Conservation (phyloP, 2,888 invertebrate species). For the Apodemia hepburni region DNA sequence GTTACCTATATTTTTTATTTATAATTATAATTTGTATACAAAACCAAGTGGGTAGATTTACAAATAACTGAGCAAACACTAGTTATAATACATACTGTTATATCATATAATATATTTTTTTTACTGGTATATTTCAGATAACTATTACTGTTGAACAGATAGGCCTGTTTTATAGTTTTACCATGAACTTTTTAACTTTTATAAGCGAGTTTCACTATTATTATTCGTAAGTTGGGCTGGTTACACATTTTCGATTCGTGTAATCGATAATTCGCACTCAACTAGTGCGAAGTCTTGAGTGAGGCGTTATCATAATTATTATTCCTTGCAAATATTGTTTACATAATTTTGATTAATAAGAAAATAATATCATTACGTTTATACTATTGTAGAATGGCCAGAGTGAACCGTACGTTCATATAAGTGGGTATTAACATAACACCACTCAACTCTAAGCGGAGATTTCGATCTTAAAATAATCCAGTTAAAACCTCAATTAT, state of each 20-base stretch:
- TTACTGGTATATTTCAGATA: conserved; percentile 75
- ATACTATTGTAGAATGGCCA: too few relatives aligned
- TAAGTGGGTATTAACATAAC: too few relatives aligned
- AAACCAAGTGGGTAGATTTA: not conserved
- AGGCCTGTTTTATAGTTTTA: conserved; percentile 72
- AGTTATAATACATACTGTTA: conserved; percentile 58
- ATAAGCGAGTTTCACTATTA: conserved; percentile 55
- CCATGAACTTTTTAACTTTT: conserved; percentile 57
- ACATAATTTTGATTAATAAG: not conserved
- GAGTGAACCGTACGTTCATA: too few relatives aligned
- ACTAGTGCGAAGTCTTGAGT: not conserved
- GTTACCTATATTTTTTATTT: not conserved
- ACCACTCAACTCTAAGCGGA: too few relatives aligned
- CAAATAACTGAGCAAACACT: conserved; percentile 43
- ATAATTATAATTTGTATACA: not conserved
- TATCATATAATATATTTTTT: conserved; percentile 74
- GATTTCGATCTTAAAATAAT: too few relatives aligned
- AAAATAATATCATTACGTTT: not conserved
- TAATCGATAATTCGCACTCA: not conserved
- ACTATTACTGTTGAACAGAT: conserved; percentile 74
- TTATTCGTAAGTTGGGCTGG: conserved; percentile 33
- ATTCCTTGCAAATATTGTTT: not conserved
- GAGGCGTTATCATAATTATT: not conserved
- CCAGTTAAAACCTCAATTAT: too few relatives aligned
- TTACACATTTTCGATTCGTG: not conserved